A percentile compares a stretch with the other conserved stretches of the same genome.
phyloP scores from a whole-genome alignment of 2,797 vertebrate genomes.

The Pseudochirops cupreus region DNA sequence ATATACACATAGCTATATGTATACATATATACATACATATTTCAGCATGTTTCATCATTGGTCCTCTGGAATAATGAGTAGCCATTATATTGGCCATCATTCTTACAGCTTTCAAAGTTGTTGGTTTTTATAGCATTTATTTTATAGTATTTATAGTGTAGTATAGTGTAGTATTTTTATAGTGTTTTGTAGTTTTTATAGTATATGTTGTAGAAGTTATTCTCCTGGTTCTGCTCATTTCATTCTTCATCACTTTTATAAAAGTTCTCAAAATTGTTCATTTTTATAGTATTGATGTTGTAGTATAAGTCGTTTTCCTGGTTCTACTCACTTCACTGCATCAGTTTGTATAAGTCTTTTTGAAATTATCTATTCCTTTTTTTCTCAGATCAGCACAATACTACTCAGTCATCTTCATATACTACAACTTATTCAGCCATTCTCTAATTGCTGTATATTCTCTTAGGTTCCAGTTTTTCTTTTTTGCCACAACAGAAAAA shows the following conservation, averaged over 20 bases:
- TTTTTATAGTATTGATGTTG: background rate
- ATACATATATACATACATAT: background rate
- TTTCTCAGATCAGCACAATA: background rate
- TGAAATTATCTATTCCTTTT: background rate
- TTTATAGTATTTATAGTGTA: background rate
- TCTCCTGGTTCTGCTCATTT: background rate
- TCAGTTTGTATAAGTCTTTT: background rate
- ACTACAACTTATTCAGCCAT: background rate
- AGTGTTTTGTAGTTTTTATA: background rate
- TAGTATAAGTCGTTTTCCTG: background rate
- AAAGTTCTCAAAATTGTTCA: background rate
- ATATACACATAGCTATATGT: background rate
- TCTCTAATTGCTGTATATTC: background rate
- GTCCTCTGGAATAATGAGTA: background rate
- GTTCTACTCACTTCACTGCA: background rate
- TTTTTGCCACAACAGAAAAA: background rate
- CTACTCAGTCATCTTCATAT: background rate
- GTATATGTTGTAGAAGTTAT: background rate
- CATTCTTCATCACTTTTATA: background rate
- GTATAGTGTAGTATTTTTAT: too few relatives aligned
- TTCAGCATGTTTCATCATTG: background rate
- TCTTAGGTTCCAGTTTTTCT: background rate
- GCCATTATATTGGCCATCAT: background rate
- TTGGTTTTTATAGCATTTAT: background rate
- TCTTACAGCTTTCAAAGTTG: background rate